Base-by-base conservation (phyloP, 2,797 vertebrate species). In the Cyprinella venusta region DNA sequence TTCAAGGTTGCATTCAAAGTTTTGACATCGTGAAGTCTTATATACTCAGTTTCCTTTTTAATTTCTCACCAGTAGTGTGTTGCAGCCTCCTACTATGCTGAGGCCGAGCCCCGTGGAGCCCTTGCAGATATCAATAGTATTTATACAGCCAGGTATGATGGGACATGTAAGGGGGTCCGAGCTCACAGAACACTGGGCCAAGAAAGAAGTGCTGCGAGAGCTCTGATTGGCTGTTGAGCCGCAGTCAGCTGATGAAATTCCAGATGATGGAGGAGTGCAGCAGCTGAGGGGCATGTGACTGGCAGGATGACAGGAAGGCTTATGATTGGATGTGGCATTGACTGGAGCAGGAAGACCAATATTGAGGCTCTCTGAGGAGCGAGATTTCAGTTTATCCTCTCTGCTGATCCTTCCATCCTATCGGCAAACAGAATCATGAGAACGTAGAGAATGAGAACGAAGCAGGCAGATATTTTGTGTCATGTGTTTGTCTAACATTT, bases 11-110 rank as follows among this genome's bases (percentile, higher is more conserved):
- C n/a, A 59, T 59, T 54, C 30, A 19, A 21, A 70, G 13, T 63
- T 45, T 61, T 42, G 21, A 9, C 30, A 33, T 12, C 13, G 10
- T 36, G 26, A 26, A 42, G 26, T 52, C 71, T 56, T 40, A 70
- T 63, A 24, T 24, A 19, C 8, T 38, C 45, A 1, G n/a, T 64
- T 50, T 56, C 3, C 33, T 12, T 67, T 13, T n/a, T 26, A 36
- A 52, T 40, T 71, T 91, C 96, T 92, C 90, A 99, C 98, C 96
- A 97, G 91, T 84, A 97, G 91, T 8, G 97, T 98, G 90, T 99
- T 98, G 59, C 95, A 95, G 82, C 98, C 97, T 85, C 98, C 98
- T 4, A 98, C 96, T 30, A 99, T 97, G 91, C 97, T 99, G 83
- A 99, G 94, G 65, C 97, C 97, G 74, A 99, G 96, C 45, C 97